Evolutionary conservation across 1,140 invertebrate species (phyloP).

Genomic region (Anoplophora glabripennis): DNA sequence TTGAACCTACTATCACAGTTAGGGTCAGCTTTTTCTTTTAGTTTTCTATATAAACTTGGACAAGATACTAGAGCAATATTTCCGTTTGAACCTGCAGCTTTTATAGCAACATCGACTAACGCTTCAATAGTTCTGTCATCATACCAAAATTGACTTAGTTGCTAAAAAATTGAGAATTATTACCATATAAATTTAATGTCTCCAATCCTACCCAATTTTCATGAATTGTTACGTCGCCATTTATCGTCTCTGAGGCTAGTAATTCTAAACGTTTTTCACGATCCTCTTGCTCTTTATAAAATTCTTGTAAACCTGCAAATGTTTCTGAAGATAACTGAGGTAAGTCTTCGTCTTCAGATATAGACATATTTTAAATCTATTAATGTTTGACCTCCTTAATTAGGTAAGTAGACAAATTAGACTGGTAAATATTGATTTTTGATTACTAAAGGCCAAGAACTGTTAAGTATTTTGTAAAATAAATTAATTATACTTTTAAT

Average conservation of each 20-base stretch:
- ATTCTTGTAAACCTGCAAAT: slow-evolving; percentile 76
- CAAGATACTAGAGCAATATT: slow-evolving; percentile 85
- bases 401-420: no score
- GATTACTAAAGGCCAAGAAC: no score
- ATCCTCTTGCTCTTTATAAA: slow-evolving; percentile 72
- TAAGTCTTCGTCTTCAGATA: slow-evolving; percentile 56
- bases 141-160: slow-evolving; percentile 98
- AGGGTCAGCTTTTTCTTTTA: slow-evolving; percentile 55
- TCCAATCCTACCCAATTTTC: slow-evolving; percentile 75
- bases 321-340: slow-evolving; percentile 69
- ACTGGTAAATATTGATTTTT: no score
- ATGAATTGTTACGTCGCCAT: slow-evolving; percentile 60
- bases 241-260: slow-evolving; percentile 38
- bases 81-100: slow-evolving; percentile 55
- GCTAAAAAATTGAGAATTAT: slow-evolving; percentile 65
- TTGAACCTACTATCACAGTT: slow-evolving; percentile 49
- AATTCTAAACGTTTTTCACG: slow-evolving; percentile 47
- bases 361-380: no score
- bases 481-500: no score
- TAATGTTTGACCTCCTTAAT: no score
- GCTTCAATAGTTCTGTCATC: slow-evolving; percentile 69
- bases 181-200: background rate
- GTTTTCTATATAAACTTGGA: slow-evolving; percentile 76
- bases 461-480: no score
- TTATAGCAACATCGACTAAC: slow-evolving; percentile 64